Evolutionary conservation across 2,113 vertebrate species (phyloP), one percentile per base, ranked within the genome.

Genomic region (Scolopax mira): DNA sequence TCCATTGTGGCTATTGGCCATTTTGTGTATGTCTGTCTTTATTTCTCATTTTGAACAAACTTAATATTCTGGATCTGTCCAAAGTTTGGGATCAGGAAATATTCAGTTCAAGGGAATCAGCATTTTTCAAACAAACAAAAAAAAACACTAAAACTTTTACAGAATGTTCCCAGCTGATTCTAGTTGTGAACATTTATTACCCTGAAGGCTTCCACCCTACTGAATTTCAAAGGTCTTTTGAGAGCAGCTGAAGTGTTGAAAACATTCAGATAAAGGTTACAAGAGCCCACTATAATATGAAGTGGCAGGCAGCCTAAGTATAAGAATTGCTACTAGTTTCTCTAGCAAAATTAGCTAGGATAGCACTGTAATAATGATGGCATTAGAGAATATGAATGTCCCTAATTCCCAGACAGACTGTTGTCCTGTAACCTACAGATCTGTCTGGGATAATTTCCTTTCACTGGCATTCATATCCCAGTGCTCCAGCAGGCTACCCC

Each of bases 261-360:
- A 93, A 79, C 6, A 7, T 83, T 94, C 48, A 86, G 77, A 88
- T 80, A 96, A 96, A 95, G 93, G 95, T 95, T 94, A 91, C 54
- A 71, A 85, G 94, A 90, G 71, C 79, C 64, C 42, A 93, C 67
- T 57, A 44, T 78, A 94, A 88, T 31, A 80, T 61, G 54, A 94
- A 83, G 39, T 74, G 82, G 42, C 90, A 96, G 67, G n/a, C 33
- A 94, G 71, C 49, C 58, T 70, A 65, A 81, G 66, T 91, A 31
- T 70, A 88, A 85, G 71, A 87, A 89, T 62, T 88, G 46, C 55
- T 74, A 31, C 60, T 35, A 23, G 46, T 74, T 85, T 46, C 35
- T 88, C 24, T 42, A 85, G 72, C 31, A 94, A 83, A 95, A 83
- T 93, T 79, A 88, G 24, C 62, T 54, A 54, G 79, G 70, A 86